phyloP scores from a whole-genome alignment of 2,888 invertebrate genomes.

The Tortricodes alternella region DNA sequence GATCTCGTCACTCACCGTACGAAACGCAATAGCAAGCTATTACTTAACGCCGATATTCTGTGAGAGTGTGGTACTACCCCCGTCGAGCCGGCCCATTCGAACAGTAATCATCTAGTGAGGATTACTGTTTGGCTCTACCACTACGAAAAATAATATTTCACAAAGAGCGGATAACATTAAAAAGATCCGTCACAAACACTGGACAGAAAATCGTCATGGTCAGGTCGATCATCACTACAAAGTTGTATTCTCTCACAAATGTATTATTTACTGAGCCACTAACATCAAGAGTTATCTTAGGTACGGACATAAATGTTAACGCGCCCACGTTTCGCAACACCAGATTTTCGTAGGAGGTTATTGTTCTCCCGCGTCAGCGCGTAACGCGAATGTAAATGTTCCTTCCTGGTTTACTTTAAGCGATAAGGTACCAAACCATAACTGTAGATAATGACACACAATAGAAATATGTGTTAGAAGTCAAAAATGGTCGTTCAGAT shows the following conservation, averaged over 20 bases:
- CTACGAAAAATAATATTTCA: no score
- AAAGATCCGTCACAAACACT: no score
- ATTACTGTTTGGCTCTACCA: no score
- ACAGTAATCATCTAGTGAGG: no score
- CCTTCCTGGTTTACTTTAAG: constrained; percentile 5
- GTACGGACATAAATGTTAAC: constrained; percentile 12
- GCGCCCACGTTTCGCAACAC: constrained; percentile 41
- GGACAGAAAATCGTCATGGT: no score
- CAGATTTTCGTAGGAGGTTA: constrained; percentile 48
- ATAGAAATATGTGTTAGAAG: constrained; percentile 32
- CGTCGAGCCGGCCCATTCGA: no score
- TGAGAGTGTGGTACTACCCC: no score
- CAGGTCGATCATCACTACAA: no score
- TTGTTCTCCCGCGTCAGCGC: constrained; percentile 44
- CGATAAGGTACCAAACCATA: constrained; percentile 19
- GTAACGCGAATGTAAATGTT: constrained; percentile 23
- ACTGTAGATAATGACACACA: constrained; percentile 29
- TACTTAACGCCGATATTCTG: no score
- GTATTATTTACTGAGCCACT: constrained; percentile 16
- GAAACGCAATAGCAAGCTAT: no score
- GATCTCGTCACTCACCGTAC: no score
- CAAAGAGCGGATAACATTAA: no score
- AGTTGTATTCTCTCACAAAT: not conserved
- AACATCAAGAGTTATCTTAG: constrained; percentile 17
- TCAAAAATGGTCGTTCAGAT: constrained; percentile 42